Evolutionary conservation across 2,113 vertebrate species (phyloP).

Genomic region (Pungitius pungitius): DNA sequence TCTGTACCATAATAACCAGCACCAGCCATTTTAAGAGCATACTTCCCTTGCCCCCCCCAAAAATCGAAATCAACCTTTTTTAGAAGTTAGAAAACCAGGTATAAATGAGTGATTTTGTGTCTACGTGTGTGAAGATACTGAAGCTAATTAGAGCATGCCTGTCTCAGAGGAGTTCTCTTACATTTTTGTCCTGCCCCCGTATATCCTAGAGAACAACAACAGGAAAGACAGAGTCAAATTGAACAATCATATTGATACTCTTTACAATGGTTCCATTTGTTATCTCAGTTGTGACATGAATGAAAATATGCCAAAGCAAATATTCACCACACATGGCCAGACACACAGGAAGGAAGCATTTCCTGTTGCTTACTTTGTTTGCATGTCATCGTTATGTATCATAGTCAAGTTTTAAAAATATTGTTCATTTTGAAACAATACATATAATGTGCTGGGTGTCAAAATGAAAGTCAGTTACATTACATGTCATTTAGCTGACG

Average conservation of each 20-base stretch:
- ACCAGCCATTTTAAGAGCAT: background rate
- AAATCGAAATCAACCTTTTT: background rate
- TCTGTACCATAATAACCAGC: background rate
- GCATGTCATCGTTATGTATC: background rate
- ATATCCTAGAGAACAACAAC: conserved; percentile 64
- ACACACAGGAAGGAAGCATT: background rate
- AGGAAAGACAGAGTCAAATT: conserved; percentile 46
- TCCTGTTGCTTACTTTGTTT: background rate
- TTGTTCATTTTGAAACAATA: background rate
- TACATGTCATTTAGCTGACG: too few species aligned
- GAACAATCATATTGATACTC: conserved; percentile 15
- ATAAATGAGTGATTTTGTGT: background rate
- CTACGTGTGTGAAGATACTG: background rate
- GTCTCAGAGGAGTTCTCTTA: conserved; percentile 56
- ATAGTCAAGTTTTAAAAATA: background rate
- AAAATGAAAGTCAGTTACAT: too few species aligned
- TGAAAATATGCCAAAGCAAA: conserved; percentile 25
- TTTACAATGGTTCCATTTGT: conserved; percentile 16
- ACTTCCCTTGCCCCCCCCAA: too few species aligned
- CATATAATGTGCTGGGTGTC: background rate
- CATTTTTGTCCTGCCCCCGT: conserved; percentile 72
- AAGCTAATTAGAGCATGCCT: conserved; percentile 8
- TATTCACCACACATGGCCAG: background rate
- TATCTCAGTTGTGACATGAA: background rate
- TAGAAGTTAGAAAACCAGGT: background rate